Evolutionary conservation across 2,888 invertebrate genomes (phyloP).

Genomic region (Perithous albicinctus): DNA sequence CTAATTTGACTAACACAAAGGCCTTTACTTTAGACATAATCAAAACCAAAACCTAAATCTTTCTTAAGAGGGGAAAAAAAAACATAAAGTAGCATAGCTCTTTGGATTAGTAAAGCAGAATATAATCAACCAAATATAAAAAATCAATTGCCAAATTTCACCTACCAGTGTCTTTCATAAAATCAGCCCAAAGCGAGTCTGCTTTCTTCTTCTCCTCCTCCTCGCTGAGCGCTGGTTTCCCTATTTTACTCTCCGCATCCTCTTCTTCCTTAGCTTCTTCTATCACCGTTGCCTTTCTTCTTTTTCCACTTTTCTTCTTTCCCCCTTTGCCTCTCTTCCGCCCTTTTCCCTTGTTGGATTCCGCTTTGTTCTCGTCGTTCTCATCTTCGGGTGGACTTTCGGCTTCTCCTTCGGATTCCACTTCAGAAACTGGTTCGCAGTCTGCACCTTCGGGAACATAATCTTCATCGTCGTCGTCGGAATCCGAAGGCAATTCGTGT

Average conservation of each 20-base stretch:
- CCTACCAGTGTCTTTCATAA: slow-evolving; percentile 89
- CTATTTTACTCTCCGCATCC: slow-evolving; percentile 77
- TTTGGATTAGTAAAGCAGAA: background rate
- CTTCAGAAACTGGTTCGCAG: slow-evolving; percentile 88
- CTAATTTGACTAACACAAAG: too few relatives aligned
- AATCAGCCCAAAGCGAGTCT: slow-evolving; percentile 93
- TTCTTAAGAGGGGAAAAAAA: background rate
- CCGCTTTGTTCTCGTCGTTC: slow-evolving; percentile 79
- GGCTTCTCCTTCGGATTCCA: slow-evolving; percentile 88
- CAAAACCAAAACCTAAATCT: background rate
- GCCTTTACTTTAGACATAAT: too few relatives aligned
- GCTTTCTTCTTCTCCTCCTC: slow-evolving; percentile 90
- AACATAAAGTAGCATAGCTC: background rate
- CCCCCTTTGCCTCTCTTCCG: slow-evolving; percentile 74
- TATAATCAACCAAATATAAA: background rate
- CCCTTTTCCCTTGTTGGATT: slow-evolving; percentile 71
- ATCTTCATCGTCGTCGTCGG: slow-evolving; percentile 92
- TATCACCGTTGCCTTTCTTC: slow-evolving; percentile 46
- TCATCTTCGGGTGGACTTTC: slow-evolving; percentile 88
- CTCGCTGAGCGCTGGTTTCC: slow-evolving; percentile 83
- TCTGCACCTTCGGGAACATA: slow-evolving; percentile 89
- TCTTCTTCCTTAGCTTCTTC: slow-evolving; percentile 72
- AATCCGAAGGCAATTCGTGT: slow-evolving; percentile 87
- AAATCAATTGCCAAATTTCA: background rate
- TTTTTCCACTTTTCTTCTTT: slow-evolving; percentile 71